phyloP scores from a whole-genome alignment of 2,888 invertebrate genomes.

The Tillus elongatus region DNA sequence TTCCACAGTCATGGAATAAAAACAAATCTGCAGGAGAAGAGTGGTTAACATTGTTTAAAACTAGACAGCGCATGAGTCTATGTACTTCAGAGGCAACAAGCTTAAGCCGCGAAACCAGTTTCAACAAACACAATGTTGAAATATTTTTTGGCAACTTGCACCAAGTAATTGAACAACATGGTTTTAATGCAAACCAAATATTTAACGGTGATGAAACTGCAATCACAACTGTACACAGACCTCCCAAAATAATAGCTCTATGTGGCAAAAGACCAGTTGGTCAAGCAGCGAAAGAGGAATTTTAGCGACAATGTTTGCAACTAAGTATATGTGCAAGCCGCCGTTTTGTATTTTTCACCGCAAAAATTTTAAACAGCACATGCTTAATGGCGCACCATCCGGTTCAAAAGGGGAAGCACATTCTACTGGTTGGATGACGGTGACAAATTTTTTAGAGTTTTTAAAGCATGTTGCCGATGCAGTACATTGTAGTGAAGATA shows the following conservation, averaged over 20 bases:
- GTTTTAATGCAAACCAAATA: slow-evolving; percentile 18
- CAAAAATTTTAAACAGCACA: slow-evolving; percentile 24
- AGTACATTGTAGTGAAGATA: slow-evolving; percentile 20
- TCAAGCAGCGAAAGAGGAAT: slow-evolving; percentile 15
- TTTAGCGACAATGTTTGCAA: slow-evolving; percentile 13
- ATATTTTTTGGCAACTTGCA: slow-evolving; percentile 15
- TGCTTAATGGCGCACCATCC: slow-evolving; percentile 28
- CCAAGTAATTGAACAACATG: slow-evolving; percentile 18
- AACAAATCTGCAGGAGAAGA: slow-evolving; percentile 12
- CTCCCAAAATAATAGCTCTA: slow-evolving; percentile 12
- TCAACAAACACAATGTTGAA: slow-evolving; percentile 17
- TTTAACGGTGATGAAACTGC: slow-evolving; percentile 24
- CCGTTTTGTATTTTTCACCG: slow-evolving; percentile 29
- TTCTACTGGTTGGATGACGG: slow-evolving; percentile 24
- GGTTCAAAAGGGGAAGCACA: slow-evolving; percentile 30
- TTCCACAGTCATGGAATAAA: slow-evolving; percentile 17
- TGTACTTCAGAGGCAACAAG: slow-evolving; percentile 24
- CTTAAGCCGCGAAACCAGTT: slow-evolving; percentile 21
- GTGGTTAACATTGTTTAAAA: slow-evolving; percentile 12
- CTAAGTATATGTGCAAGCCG: slow-evolving; percentile 28
- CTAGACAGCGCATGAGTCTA: slow-evolving; percentile 16
- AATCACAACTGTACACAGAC: slow-evolving; percentile 12
- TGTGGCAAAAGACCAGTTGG: slow-evolving; percentile 13
- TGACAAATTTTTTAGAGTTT: slow-evolving; percentile 16
- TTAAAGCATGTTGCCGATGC: slow-evolving; percentile 13